phyloP scores from a whole-genome alignment of 2,113 vertebrate genomes.

The Mus spicilegus region DNA sequence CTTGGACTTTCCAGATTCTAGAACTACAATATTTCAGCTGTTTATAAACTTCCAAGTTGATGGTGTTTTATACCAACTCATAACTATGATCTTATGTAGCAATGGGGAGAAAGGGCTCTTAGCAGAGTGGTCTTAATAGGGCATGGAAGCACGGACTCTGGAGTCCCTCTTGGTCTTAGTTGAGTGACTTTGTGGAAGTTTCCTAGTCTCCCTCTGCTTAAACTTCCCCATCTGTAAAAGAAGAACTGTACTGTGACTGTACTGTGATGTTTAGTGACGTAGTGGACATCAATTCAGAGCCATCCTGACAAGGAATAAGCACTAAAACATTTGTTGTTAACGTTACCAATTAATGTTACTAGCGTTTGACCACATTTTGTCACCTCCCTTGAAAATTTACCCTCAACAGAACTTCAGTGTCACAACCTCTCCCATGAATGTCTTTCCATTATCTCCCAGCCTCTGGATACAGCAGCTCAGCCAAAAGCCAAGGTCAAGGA shows the following conservation, averaged over 20 bases:
- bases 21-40: background rate
- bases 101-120: background rate
- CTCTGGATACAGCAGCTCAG: background rate
- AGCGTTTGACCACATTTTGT: background rate
- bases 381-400: background rate
- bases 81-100: background rate
- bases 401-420: background rate
- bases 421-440: conserved; percentile 16
- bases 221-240: background rate
- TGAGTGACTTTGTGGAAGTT: background rate
- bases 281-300: background rate
- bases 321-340: background rate
- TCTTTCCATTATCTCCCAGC: background rate
- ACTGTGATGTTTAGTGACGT: background rate
- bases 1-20: background rate
- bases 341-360: background rate
- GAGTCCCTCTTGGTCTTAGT: background rate
- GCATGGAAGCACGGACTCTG: background rate
- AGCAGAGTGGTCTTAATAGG: background rate
- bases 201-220: background rate
- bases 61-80: background rate
- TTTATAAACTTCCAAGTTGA: background rate
- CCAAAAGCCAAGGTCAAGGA: background rate
- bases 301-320: background rate
- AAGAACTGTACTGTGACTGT: background rate